These are phyloP conservation scores for Gila orcuttii DNA, from an alignment of 2,113 vertebrate species.

Conservation along the genomic window DNA sequence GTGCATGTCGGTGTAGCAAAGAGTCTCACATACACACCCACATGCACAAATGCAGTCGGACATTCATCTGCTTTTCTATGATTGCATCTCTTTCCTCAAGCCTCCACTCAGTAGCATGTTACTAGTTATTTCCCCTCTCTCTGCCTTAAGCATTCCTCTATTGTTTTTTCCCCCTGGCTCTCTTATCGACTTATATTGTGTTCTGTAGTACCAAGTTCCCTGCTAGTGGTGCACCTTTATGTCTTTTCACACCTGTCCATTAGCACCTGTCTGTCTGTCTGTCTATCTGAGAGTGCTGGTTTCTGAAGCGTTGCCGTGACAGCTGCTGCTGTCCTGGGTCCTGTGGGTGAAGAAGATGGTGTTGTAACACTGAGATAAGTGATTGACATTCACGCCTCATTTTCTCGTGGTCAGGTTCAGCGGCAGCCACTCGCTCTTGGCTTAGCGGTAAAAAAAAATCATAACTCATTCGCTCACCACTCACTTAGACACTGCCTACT, in stretches of 20 bases:
- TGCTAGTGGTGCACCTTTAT: background rate
- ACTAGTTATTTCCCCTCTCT: background rate
- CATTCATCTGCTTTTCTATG: conserved; percentile 1
- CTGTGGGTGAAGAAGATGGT: conserved; percentile 24
- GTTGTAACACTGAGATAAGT: conserved; percentile 46
- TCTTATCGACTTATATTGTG: background rate
- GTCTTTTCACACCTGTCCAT: conserved; percentile 33
- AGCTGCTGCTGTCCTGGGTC: conserved; percentile 18
- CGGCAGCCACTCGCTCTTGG: background rate
- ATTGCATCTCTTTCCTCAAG: conserved; percentile 5
- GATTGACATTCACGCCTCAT: conserved; percentile 51
- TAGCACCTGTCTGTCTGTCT: conserved; percentile 1
- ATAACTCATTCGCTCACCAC: conserved; percentile 7
- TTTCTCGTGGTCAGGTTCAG: conserved; percentile 31
- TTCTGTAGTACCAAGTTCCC: background rate
- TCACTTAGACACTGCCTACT: background rate
- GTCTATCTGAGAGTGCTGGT: conserved; percentile 18
- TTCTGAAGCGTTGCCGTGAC: conserved; percentile 8
- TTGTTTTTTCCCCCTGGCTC: background rate
- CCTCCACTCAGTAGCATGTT: conserved; percentile 17
- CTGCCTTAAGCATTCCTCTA: background rate
- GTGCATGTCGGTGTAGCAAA: background rate
- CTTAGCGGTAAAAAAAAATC: background rate
- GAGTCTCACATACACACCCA: background rate
- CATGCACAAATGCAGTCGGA: background rate